Percentiles rank a stretch among this genome's conserved stretches.
These are phyloP conservation scores for Unio delphinus DNA, from an alignment of 2,888 invertebrate genomes.

Conservation along the genomic window DNA sequence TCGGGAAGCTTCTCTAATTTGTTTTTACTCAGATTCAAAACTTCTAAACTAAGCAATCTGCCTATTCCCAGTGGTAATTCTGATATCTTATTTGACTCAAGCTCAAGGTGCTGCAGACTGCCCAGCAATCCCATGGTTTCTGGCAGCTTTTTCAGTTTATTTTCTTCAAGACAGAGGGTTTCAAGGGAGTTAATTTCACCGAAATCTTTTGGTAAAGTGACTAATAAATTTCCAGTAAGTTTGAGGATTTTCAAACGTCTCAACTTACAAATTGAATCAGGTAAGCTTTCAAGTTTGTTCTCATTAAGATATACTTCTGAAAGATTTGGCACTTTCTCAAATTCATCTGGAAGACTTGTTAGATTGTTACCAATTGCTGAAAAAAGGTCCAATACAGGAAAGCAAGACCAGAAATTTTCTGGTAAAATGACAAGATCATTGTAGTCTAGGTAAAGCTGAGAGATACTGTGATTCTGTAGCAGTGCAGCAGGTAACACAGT, in stretches of 20 bases:
- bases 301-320: conserved; percentile 52
- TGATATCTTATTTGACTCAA: conserved; percentile 38
- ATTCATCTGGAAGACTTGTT: conserved; percentile 35
- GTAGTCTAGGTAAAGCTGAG: conserved; percentile 46
- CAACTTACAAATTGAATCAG: conserved; percentile 46
- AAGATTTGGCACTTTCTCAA: conserved; percentile 40
- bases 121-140: conserved; percentile 39
- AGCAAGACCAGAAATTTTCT: conserved; percentile 25
- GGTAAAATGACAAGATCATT: conserved; percentile 50
- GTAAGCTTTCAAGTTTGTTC: conserved; percentile 44
- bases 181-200: conserved; percentile 42
- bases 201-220: conserved; percentile 50
- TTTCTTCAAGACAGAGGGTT: conserved; percentile 46
- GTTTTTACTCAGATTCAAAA: conserved; percentile 50
- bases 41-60: conserved; percentile 38
- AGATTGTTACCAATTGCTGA: conserved; percentile 55
- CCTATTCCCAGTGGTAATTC: conserved; percentile 50
- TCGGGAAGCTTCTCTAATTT: conserved; percentile 43
- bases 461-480: conserved; percentile 19
- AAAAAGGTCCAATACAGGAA: conserved; percentile 38
- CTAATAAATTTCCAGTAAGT: conserved; percentile 50
- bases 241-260: conserved; percentile 34
- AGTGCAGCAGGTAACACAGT: conserved; percentile 35
- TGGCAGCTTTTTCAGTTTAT: conserved; percentile 43
- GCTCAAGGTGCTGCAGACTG: conserved; percentile 40